These are phyloP conservation scores for Leptopilina clavipes DNA, from an alignment of 1,140 invertebrate genomes.

Conservation along the genomic window DNA sequence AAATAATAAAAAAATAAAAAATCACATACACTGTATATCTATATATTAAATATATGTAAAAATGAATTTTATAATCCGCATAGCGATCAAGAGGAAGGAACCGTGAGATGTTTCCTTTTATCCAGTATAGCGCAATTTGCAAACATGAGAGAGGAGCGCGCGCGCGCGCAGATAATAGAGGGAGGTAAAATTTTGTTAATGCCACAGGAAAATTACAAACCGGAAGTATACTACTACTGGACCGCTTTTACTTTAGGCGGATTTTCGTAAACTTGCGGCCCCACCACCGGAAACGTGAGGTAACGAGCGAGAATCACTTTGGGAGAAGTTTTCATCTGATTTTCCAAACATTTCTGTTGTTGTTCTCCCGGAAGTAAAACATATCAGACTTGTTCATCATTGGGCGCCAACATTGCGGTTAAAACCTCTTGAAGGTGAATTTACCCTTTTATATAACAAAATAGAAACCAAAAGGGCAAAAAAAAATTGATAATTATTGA, in stretches of 20 bases:
- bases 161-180: too few species aligned
- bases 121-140: constrained; percentile 45
- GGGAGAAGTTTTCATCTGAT: constrained; percentile 47
- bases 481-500: too few species aligned
- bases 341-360: constrained; percentile 42
- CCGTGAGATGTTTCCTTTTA: constrained; percentile 46
- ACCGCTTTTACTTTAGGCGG: constrained; percentile 31
- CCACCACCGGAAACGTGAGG: constrained; percentile 47
- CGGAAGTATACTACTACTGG: constrained; percentile 48
- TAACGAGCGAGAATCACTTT: constrained; percentile 55
- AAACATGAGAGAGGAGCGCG: constrained; percentile 16
- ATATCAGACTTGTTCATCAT: constrained; percentile 29
- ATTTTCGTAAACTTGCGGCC: constrained; percentile 48
- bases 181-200: constrained; percentile 39
- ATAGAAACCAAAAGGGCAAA: too few species aligned
- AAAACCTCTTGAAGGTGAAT: too few species aligned
- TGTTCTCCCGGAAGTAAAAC: constrained; percentile 20
- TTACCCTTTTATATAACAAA: too few species aligned
- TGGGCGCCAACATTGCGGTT: not conserved
- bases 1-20: not conserved
- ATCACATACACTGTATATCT: not conserved
- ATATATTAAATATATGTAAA: not conserved
- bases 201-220: constrained; percentile 51
- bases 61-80: too few species aligned
- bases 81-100: not conserved